These are phyloP conservation scores for Microctonus brassicae DNA, from an alignment of 2,888 invertebrate species.

Conservation along the genomic window DNA sequence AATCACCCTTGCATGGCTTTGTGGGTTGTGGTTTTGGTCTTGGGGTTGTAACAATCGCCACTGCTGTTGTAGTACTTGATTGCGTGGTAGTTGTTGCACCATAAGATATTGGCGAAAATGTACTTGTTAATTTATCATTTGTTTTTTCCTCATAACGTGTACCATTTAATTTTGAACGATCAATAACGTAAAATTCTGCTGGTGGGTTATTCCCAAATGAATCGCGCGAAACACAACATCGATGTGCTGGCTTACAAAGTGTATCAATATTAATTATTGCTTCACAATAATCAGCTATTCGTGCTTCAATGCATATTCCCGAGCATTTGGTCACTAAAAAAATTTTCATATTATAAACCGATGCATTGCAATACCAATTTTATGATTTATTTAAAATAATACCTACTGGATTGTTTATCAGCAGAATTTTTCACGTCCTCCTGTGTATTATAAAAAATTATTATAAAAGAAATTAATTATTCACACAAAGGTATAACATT, in stretches of 20 bases:
- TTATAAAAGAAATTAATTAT: background rate
- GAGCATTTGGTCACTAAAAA: conserved; percentile 76
- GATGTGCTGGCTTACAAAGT: conserved; percentile 81
- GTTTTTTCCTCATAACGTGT: conserved; percentile 55
- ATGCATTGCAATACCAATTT: no score
- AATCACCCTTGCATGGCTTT: conserved; percentile 85
- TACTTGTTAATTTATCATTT: conserved; percentile 59
- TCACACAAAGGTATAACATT: no score
- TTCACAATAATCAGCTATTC: conserved; percentile 88
- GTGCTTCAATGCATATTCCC: conserved; percentile 86
- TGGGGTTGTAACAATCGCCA: conserved; percentile 54
- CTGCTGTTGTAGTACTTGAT: conserved; percentile 53
- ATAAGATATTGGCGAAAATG: conserved; percentile 26
- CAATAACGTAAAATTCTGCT: conserved; percentile 81
- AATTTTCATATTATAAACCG: background rate
- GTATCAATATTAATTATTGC: conserved; percentile 82
- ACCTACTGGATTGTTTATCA: conserved; percentile 41
- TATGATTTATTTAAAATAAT: background rate
- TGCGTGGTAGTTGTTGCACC: conserved; percentile 58
- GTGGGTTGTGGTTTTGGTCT: conserved; percentile 68
- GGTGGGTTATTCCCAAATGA: conserved; percentile 80
- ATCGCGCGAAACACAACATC: conserved; percentile 87
- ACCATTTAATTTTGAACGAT: conserved; percentile 69
- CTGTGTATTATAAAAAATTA: conserved; percentile 20
- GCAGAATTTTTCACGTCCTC: conserved; percentile 35